Base-by-base conservation (phyloP, 2,113 vertebrate genomes). In the Aptenodytes forsteri region DNA sequence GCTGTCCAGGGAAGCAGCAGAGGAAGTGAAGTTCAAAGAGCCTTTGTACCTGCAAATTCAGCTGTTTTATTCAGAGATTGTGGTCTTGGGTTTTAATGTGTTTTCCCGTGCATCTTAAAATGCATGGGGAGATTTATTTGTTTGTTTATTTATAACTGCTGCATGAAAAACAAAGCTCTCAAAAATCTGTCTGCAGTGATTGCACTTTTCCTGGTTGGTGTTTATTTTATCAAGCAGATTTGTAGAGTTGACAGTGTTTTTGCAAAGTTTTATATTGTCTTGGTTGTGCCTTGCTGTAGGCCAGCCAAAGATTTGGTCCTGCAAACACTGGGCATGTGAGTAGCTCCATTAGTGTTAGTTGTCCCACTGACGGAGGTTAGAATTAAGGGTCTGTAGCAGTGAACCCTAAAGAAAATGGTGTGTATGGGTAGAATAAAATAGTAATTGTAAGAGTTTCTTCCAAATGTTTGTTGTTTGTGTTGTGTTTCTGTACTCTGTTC, bases 171-270 rank as follows among this genome's bases (percentile, higher is more conserved):
- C 65, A 82, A 83, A 84, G 84, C 77, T 58, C 49, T 94, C 49
- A 67, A 85, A 90, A 91, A 65, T 65, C 64, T 71, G 23, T 79
- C n/a, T 82, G 81, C 44, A 89, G 65, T 82, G 70, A 89, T 71
- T 84, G 38, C 49, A 62, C 18, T 94, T 76, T 75, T 87, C 36
- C 32, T 79, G 42, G 19, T 76, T 66, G 17, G 27, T 91, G 36
- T 87, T 89, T 96, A 66, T 95, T 96, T 81, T 90, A 86, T 92
- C 71, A 78, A 71, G 82, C 75, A 91, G 46, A 91, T 86, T 58
- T 90, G 23, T 76, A 36, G 65, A 67, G 34, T 16, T 65, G 34
- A 47, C 52, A 30, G 21, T 58, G 36, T 2, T n/a, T n/a, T 87
- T 89, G 61, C n/a, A 7, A 79, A 38, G 27, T 75, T 90, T 84